Evolutionary conservation across 2,113 vertebrate genomes (phyloP), one percentile per base, ranked within the genome.

Genomic region (Grantiella picta): DNA sequence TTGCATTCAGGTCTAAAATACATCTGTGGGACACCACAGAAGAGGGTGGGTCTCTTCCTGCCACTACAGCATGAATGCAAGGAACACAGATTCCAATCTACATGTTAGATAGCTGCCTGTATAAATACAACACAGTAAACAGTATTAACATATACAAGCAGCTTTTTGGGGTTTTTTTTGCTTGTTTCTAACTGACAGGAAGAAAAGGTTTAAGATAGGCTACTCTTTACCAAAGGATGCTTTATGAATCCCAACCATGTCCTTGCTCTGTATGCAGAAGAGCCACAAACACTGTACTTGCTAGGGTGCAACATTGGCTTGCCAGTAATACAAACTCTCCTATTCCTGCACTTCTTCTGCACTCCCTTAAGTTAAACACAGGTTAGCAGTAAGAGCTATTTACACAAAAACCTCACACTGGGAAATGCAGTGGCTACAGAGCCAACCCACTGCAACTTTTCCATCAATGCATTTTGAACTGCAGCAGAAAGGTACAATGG

Each of bases 361-460:
- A 72, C 31, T 76, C n/a, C 47, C 17, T 25, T 8, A 71, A 69
- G 44, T 52, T 22, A 60, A 90, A 56, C 5, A 9, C 27, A 25
- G 19, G 24, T 69, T 44, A 76, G 44, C 22, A 82, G 1, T 9
- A 64, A 60, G 28, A 79, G 16, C 12, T 47, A 36, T n/a, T 76
- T 38, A 65, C 59, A 24, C 2, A 12, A 79, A 88, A 82, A 29
- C 24, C 31, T 33, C 44, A 16, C 0, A 0, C 40, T 31, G 45
- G 8, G 12, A 61, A 86, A 83, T 5, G 4, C 1, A 1, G 28
- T 1, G 8, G 36, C n/a, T 83, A 68, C 33, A 61, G 59, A 61
- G 42, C 21, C 40, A 64, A 68, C 18, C 11, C 63, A 60, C 27
- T 35, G 33, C 40, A 76, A 25, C 29, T 89, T 82, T 31, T 56